Evolutionary conservation across 2,888 invertebrate genomes (phyloP), one percentile per base, ranked within the genome.

Genomic region (Drosophila sordidula): DNA sequence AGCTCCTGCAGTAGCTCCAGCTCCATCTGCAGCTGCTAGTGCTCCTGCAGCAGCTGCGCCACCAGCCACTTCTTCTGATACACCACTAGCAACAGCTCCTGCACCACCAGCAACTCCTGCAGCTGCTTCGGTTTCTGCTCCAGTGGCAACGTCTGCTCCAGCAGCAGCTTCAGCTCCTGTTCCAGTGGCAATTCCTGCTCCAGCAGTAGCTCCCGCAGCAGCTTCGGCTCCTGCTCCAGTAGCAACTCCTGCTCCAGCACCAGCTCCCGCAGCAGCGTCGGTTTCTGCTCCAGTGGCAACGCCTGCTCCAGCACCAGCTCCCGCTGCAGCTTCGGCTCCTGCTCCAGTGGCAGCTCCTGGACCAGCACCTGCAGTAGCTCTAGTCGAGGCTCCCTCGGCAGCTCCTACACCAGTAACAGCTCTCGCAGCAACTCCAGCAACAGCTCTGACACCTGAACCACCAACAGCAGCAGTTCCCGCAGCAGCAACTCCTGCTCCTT

Each of bases 41-140:
- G 46, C 62, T 6, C 57, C 71, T 18, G 36, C 34, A 1, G 38
- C 50, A 0, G 39, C 32, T 44, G 42, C 63, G 4, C 34, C 51
- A 1, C 38, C 51, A 18, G 58, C 44, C 0, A 41, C 39, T 6
- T 57, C 41, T 9, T 2, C 18, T 9, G 41, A 16, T 8, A 6
- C 51, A 9, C 26, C 39, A 29, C 34, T 47, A 3, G 16, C 26
- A 38, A 4, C 16, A 9, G 25, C n/a, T 6, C 12, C 29, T n/a
- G 45, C 34, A 14, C 29, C 29, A 32, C 9, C 25, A 9, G 9
- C 46, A 12, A 39, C 29, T 29, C 29, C 29, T 9, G 29, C 22
- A 22, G 32, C 38, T 25, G 12, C 22, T 18, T 1, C 26, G 22
- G 14, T 29, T n/a, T 12, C 46, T 12, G 34, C 26, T 26, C 8